Base-by-base conservation (phyloP, 2,797 vertebrate genomes). In the Amniataba percoides region DNA sequence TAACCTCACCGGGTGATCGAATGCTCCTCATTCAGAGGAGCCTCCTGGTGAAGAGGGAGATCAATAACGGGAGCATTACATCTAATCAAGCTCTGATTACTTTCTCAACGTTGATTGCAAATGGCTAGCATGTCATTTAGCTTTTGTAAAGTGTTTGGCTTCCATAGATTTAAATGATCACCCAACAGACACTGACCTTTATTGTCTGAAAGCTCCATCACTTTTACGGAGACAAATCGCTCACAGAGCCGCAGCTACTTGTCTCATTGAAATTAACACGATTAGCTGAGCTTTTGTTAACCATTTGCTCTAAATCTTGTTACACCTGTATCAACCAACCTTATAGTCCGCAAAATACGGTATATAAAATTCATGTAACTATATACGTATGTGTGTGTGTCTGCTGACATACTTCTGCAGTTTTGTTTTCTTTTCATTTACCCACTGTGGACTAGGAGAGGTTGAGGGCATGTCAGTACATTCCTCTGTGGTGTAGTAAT, bases 81-180 rank as follows among this genome's bases (percentile, higher is more conserved):
- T 87, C 87, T 84, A 90, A 93, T 92, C 89, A 91, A 88, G 85
- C 82, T 19, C 87, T 94, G 93, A 93, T 94, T 92, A 89, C 89
- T 91, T 92, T 91, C 77, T 91, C 71, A 59, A 62, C 60, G 6
- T 45, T 92, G 87, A 93, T 83, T 86, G 88, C 81, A 49, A 76
- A 57, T 82, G 88, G 83, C 78, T 60, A 42, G 65, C 25, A 51
- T 77, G 90, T 86, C 87, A 77, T 83, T 89, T 77, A 6, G 81
- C 80, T 85, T 36, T 77, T 72, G 60, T 73, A 72, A 82, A 80
- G 61, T 18, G 76, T 82, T 91, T 70, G 45, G 83, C 83, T 89
- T 81, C 51, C 55, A 85, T 74, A 63, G 86, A 88, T 89, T 88
- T 69, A 59, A 90, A 89, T 82, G 78, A 86, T 85, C 68, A 42